Evolutionary conservation across 2,113 vertebrate species (phyloP).

Genomic region (Nothobranchius furzeri): DNA sequence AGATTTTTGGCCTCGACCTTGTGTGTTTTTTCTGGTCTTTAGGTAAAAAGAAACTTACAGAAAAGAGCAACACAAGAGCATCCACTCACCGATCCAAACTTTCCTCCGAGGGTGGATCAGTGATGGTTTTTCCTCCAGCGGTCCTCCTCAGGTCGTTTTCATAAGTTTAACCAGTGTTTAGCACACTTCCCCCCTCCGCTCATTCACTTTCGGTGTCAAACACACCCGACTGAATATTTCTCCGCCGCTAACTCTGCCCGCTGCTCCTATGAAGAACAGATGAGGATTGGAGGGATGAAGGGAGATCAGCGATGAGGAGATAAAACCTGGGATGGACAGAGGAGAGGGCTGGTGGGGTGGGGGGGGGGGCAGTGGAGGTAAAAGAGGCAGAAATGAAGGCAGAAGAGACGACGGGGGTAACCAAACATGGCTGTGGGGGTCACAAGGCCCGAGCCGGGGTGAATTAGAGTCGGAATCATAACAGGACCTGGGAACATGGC

Average conservation of each 20-base stretch:
- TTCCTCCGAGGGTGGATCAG: slow-evolving; percentile 37
- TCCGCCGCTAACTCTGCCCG: slow-evolving; percentile 51
- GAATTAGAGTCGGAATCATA: slow-evolving; percentile 48
- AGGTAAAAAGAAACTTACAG: not conserved
- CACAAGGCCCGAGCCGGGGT: slow-evolving; percentile 55
- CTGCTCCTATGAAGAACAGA: slow-evolving; percentile 75
- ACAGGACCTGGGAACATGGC: slow-evolving; percentile 56
- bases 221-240: slow-evolving; percentile 39
- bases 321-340: slow-evolving; percentile 77
- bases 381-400: slow-evolving; percentile 66
- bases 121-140: slow-evolving; percentile 34
- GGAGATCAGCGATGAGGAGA: slow-evolving; percentile 82
- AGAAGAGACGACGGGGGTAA: slow-evolving; percentile 46
- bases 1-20: not conserved
- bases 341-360: slow-evolving; percentile 44
- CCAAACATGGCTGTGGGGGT: slow-evolving; percentile 65
- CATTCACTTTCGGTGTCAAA: slow-evolving; percentile 61
- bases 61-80: slow-evolving; percentile 18
- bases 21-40: not conserved
- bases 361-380: slow-evolving; percentile 21
- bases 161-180: slow-evolving; percentile 34
- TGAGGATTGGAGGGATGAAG: slow-evolving; percentile 83
- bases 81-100: slow-evolving; percentile 58
- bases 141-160: slow-evolving; percentile 31
- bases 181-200: slow-evolving; percentile 40